Evolutionary conservation across 2,888 invertebrate species (phyloP), one percentile per base, ranked within the genome.

Genomic region (Mythimna impura): DNA sequence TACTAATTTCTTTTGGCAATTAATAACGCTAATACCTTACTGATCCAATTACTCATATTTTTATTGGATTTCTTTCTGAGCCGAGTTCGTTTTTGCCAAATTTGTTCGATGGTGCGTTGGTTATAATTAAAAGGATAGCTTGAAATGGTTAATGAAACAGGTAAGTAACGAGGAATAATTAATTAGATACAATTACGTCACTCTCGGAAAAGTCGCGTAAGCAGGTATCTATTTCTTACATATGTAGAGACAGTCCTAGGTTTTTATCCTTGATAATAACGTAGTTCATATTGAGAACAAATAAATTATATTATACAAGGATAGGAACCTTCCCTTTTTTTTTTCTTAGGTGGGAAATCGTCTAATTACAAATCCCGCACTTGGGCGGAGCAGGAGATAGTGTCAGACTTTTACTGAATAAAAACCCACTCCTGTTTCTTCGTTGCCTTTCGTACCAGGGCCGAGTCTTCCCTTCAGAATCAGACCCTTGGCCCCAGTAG

Each of bases 21-120:
- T 82, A 87, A 88, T 85, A 85, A 70, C 63, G 70, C 62, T 85
- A 72, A 85, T 76, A 68, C 71, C 61, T 64, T 36, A 34, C 25
- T 72, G 67, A 73, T 77, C 52, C 61, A 25, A 66, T 82, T 72
- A 62, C 43, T 83, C 75, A 82, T 79, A 72, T 75, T 80, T 67
- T 75, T 64, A 58, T 71, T 60, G 25, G 64, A 4, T n/a, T 25
- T 54, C 34, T n/a, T 70, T 36, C 47, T 43, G 25, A 72, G 7
- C 12, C 20, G 40, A 43, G 65, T 76, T 50, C n/a, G 12, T 12
- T 52, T 12, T 30, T n/a, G 12, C 10, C 25, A 12, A 34, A 40
- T 55, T 65, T 7, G 20, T 55, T 40, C 6, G 14, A 36, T 36
- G 6, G 36, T 60, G 0, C n/a, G 12, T 22, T 14, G 52, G 58